Conservation (phyloP, 1,140 invertebrate species). For the Dolichoris vasculosae region DNA sequence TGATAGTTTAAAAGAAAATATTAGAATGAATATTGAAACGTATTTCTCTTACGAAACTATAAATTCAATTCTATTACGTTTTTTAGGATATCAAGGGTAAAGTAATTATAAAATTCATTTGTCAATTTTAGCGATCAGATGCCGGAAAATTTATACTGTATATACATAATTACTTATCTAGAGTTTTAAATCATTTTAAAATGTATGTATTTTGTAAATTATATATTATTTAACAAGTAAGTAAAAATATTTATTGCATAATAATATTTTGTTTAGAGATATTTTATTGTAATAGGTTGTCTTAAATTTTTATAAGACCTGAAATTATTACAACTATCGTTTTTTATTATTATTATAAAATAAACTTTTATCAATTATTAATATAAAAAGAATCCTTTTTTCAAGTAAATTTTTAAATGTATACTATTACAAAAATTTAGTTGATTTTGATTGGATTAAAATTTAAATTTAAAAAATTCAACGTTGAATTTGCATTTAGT, state of each 20-base stretch:
- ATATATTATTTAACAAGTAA: not conserved
- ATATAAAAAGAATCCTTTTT: no score
- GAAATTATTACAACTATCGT: no score
- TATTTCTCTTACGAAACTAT: not conserved
- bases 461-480: no score
- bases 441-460: no score
- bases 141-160: slow-evolving; percentile 24
- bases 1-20: not conserved
- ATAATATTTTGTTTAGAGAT: not conserved
- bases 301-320: no score
- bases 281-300: no score
- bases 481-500: no score
- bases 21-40: not conserved
- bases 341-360: no score
- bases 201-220: not conserved
- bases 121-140: slow-evolving; percentile 11
- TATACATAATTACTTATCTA: not conserved
- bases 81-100: not conserved
- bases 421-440: no score
- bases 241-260: not conserved
- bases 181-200: not conserved
- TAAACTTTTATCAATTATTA: no score
- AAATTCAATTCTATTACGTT: not conserved
- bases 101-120: not conserved
- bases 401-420: no score